A percentile compares a stretch with the other conserved stretches of the same genome.
Evolutionary conservation across 2,888 invertebrate species (phyloP).

Genomic region (Scrobipalpa costella): DNA sequence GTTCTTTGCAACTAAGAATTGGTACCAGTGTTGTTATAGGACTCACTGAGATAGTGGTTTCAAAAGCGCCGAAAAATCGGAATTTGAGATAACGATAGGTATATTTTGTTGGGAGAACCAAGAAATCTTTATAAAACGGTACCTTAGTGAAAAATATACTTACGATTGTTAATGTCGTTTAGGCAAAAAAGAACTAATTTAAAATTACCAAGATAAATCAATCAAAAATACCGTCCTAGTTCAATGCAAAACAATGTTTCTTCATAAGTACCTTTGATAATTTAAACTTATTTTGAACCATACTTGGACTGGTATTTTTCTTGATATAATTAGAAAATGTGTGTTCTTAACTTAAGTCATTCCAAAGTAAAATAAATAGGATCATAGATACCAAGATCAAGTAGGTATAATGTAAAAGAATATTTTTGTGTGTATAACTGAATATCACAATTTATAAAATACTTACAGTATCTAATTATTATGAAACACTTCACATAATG

Average conservation of each 20-base stretch:
- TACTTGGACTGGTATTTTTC: conserved; percentile 3
- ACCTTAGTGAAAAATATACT: too few relatives aligned
- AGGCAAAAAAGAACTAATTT: too few relatives aligned
- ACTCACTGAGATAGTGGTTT: too few relatives aligned
- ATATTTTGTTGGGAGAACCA: too few relatives aligned
- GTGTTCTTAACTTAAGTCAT: conserved; percentile 21
- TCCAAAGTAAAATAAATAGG: conserved; percentile 1
- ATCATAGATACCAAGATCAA: neutral
- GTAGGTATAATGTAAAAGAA: neutral
- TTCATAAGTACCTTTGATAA: too few relatives aligned
- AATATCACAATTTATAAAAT: neutral
- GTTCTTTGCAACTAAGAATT: too few relatives aligned
- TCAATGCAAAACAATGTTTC: neutral
- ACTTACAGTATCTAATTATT: neutral
- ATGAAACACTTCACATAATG: neutral
- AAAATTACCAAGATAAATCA: neutral
- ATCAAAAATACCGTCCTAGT: neutral
- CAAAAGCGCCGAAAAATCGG: too few relatives aligned
- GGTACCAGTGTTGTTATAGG: too few relatives aligned
- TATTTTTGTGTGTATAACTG: neutral
- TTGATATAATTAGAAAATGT: neutral
- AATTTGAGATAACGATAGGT: too few relatives aligned
- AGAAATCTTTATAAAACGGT: too few relatives aligned
- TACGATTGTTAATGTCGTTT: too few relatives aligned
- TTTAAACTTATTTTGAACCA: neutral